Evolutionary conservation across 2,888 invertebrate species (phyloP).

Genomic region (Epirrhoe tristata): DNA sequence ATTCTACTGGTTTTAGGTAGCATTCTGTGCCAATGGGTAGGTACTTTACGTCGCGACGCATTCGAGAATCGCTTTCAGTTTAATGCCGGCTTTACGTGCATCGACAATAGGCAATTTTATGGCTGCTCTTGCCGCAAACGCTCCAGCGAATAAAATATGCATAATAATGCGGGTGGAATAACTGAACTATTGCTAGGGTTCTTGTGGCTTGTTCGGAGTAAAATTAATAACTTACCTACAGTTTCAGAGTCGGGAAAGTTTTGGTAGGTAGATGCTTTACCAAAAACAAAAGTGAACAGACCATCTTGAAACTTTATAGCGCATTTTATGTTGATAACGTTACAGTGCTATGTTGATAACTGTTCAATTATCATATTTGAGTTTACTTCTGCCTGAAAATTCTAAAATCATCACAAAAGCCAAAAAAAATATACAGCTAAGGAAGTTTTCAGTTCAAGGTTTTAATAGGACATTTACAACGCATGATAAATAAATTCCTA

Average conservation of each 20-base stretch:
- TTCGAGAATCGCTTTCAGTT: conserved; percentile 74
- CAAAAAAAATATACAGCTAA: conserved; percentile 1
- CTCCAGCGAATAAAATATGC: conserved; percentile 55
- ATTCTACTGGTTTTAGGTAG: conserved; percentile 10
- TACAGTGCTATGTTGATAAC: too few relatives aligned
- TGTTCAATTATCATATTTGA: too few relatives aligned
- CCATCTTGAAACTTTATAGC: not conserved
- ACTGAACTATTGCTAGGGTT: conserved; percentile 40
- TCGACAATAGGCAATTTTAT: conserved; percentile 77
- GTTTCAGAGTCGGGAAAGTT: conserved; percentile 5
- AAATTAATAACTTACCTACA: conserved; percentile 24
- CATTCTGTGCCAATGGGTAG: conserved; percentile 24
- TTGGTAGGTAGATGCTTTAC: not conserved
- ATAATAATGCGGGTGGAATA: conserved; percentile 49
- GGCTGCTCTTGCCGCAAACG: conserved; percentile 57
- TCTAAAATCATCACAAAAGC: too few relatives aligned
- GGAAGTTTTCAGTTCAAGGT: conserved; percentile 36
- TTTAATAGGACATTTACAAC: conserved; percentile 73
- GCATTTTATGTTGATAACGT: not conserved
- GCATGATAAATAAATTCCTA: conserved; percentile 77
- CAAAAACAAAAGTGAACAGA: not conserved
- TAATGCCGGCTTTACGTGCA: conserved; percentile 72
- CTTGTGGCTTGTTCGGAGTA: conserved; percentile 27
- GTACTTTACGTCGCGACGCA: conserved; percentile 66
- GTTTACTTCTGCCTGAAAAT: too few relatives aligned